These are phyloP conservation scores for Macrosoma leucophasiata DNA, from an alignment of 2,888 invertebrate species.

Conservation along the genomic window DNA sequence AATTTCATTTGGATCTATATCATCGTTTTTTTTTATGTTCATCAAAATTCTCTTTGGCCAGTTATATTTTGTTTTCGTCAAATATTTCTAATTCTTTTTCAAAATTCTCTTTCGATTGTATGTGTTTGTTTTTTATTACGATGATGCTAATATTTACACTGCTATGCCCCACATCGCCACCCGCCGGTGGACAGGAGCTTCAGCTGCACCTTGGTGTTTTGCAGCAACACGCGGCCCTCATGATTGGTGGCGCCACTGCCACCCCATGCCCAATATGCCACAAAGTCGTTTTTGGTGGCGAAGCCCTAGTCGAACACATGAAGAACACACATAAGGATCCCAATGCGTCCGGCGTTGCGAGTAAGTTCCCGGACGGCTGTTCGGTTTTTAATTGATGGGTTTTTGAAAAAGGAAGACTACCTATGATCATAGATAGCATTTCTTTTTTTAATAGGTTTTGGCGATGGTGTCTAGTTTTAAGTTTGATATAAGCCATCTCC, in stretches of 20 bases:
- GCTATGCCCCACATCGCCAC: slow-evolving; percentile 67
- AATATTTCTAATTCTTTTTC: slow-evolving; percentile 23
- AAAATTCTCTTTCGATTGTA: slow-evolving; percentile 45
- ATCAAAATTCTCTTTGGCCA: slow-evolving; percentile 37
- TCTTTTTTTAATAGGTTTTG: slow-evolving; percentile 26
- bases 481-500: slow-evolving; percentile 28
- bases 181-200: slow-evolving; percentile 83
- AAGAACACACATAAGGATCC: slow-evolving; percentile 96
- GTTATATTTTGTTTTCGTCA: slow-evolving; percentile 27
- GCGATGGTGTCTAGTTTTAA: slow-evolving; percentile 12
- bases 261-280: slow-evolving; percentile 95
- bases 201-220: slow-evolving; percentile 95
- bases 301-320: slow-evolving; percentile 97
- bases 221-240: slow-evolving; percentile 96
- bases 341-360: slow-evolving; percentile 90
- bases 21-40: slow-evolving; percentile 10
- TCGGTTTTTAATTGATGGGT: slow-evolving; percentile 29
- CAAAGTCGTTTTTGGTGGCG: slow-evolving; percentile 94
- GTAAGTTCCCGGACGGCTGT: slow-evolving; percentile 78
- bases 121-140: slow-evolving; percentile 40
- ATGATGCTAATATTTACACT: slow-evolving; percentile 62
- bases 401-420: slow-evolving; percentile 30
- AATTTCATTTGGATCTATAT: too few species aligned
- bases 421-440: slow-evolving; percentile 31
- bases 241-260: slow-evolving; percentile 93